Evolutionary conservation across 2,888 invertebrate species (phyloP).

Genomic region (Epirrita christyi): DNA sequence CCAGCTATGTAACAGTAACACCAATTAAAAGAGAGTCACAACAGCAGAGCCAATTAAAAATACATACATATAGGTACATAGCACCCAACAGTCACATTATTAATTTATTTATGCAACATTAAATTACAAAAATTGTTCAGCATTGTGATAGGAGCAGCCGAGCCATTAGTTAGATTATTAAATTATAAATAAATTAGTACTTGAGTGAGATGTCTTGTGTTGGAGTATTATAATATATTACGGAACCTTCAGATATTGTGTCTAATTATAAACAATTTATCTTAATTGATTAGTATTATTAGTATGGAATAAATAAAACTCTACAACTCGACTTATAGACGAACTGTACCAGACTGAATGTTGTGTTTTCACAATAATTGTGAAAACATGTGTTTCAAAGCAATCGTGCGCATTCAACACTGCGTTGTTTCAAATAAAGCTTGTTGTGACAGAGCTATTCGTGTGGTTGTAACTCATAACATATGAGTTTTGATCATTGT

Average conservation of each 20-base stretch:
- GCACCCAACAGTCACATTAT: too few relatives aligned
- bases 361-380: neutral
- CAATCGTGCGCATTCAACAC: neutral
- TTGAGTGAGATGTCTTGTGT: conserved; percentile 62
- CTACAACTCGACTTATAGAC: neutral
- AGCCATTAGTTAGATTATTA: conserved; percentile 74
- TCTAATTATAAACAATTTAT: too few relatives aligned
- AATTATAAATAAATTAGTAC: conserved; percentile 80
- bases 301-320: too few relatives aligned
- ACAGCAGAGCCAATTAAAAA: too few relatives aligned
- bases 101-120: conserved; percentile 79
- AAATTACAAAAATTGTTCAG: conserved; percentile 81
- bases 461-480: neutral
- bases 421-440: neutral
- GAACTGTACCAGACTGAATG: neutral
- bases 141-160: conserved; percentile 78
- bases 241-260: too few relatives aligned
- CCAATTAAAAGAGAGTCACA: too few relatives aligned
- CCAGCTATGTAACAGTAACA: too few relatives aligned
- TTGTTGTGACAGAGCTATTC: neutral
- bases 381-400: neutral
- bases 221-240: conserved; percentile 74
- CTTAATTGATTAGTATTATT: too few relatives aligned
- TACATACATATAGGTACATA: too few relatives aligned
- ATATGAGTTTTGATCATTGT: neutral